A percentile compares a stretch with the other conserved stretches of the same genome.
phyloP scores from a whole-genome alignment of 2,113 vertebrate genomes.

The Planiliza haematocheilus region DNA sequence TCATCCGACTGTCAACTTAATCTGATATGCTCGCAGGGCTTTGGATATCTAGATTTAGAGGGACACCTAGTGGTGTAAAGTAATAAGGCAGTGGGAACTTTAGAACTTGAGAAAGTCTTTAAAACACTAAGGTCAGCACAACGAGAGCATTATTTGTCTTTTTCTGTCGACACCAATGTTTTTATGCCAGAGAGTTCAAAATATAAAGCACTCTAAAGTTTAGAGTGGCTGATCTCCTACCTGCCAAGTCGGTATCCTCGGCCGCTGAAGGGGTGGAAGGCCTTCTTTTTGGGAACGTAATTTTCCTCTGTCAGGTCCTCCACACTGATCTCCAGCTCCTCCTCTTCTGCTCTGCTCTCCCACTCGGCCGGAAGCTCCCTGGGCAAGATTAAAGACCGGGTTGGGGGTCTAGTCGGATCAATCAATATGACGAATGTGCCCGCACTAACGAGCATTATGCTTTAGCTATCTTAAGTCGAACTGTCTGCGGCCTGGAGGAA shows the following conservation, averaged over 20 bases:
- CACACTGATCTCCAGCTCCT: slow-evolving; percentile 93
- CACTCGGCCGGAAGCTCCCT: slow-evolving; percentile 93
- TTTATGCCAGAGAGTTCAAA: no score
- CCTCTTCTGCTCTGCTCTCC: slow-evolving; percentile 87
- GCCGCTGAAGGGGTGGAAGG: slow-evolving; percentile 93
- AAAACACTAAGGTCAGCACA: background rate
- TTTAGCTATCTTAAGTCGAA: slow-evolving; percentile 22
- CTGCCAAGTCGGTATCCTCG: slow-evolving; percentile 94
- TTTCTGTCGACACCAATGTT: background rate
- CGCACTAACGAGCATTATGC: slow-evolving; percentile 22
- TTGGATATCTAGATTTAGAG: slow-evolving; percentile 51
- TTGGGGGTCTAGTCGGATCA: slow-evolving; percentile 10
- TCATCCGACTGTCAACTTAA: slow-evolving; percentile 2
- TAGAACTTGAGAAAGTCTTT: background rate
- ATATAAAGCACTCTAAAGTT: no score
- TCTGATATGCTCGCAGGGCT: background rate
- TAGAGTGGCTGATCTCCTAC: slow-evolving; percentile 73
- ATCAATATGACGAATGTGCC: slow-evolving; percentile 45
- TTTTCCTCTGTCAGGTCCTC: slow-evolving; percentile 92
- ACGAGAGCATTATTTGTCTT: background rate
- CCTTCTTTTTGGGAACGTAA: slow-evolving; percentile 87
- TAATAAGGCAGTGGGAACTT: background rate
- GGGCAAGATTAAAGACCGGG: slow-evolving; percentile 32
- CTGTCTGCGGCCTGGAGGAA: background rate
- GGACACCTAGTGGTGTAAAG: slow-evolving; percentile 78